Percentiles rank a stretch among this genome's conserved stretches.
These are phyloP conservation scores for Poliocrania exsul DNA, from an alignment of 2,797 vertebrate species.

Conservation along the genomic window DNA sequence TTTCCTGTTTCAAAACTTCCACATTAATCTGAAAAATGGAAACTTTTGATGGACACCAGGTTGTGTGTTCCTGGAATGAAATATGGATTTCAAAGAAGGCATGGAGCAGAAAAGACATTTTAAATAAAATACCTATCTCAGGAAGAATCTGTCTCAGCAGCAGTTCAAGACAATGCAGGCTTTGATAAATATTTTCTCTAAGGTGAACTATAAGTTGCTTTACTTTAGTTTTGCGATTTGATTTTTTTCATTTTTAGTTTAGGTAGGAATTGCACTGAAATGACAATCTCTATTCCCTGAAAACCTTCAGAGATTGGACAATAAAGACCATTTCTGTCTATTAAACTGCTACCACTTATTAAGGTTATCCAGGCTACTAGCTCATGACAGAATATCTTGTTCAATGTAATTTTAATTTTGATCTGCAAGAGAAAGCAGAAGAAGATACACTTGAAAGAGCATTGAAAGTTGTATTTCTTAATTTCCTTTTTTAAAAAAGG, in stretches of 20 bases:
- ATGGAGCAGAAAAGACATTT: conserved; percentile 7
- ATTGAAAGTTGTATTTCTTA: background rate
- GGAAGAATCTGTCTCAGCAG: background rate
- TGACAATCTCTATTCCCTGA: background rate
- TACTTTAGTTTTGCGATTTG: background rate
- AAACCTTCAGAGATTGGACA: background rate
- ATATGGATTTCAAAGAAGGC: conserved; percentile 7
- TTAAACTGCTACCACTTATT: background rate
- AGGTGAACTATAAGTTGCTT: background rate
- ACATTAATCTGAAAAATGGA: background rate
- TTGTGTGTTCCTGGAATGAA: background rate
- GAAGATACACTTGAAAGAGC: background rate
- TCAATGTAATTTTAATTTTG: conserved; percentile 2
- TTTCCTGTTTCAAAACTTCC: background rate
- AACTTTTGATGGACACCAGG: conserved; percentile 1
- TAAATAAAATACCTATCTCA: conserved; percentile 16
- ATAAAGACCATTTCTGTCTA: conserved; percentile 1
- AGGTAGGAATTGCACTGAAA: background rate
- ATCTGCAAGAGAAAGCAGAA: background rate
- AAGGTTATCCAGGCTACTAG: background rate
- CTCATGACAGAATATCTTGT: background rate
- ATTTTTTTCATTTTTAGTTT: background rate
- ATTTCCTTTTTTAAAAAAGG: background rate
- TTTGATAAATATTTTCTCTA: conserved; percentile 60
- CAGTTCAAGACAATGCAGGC: conserved; percentile 26